Evolutionary conservation across 2,797 vertebrate genomes (phyloP).

Genomic region (Scleropages formosus): DNA sequence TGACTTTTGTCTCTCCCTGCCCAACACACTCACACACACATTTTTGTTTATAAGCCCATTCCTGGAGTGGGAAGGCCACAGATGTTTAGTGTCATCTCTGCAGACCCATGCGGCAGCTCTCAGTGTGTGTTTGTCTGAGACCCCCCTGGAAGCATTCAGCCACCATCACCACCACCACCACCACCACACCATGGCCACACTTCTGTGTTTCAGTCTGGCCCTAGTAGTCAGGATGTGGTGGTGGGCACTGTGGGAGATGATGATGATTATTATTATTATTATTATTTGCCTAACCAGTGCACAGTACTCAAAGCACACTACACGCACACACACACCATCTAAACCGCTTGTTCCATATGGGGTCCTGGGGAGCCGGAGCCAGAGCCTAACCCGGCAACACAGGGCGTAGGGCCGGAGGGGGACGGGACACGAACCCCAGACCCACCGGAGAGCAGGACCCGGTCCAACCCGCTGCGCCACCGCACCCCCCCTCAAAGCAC

Average conservation of each 20-base stretch:
- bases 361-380: too few species aligned
- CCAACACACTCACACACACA: not conserved
- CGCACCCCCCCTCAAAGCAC: too few species aligned
- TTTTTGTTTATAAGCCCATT: constrained; percentile 4
- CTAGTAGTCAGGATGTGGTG: not conserved
- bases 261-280: too few species aligned
- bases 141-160: not conserved
- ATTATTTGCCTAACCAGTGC: too few species aligned
- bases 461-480: too few species aligned
- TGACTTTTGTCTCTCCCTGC: not conserved
- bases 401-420: too few species aligned
- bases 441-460: too few species aligned
- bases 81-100: constrained; percentile 23
- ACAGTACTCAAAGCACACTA: too few species aligned
- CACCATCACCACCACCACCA: not conserved
- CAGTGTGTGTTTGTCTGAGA: not conserved
- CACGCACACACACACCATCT: too few species aligned
- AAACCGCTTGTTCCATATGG: too few species aligned
- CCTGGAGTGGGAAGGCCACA: not conserved
- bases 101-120: constrained; percentile 16
- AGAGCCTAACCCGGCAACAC: too few species aligned
- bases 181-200: not conserved
- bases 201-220: not conserved
- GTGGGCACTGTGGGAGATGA: not conserved
- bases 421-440: too few species aligned